These are phyloP conservation scores for Caenorhabditis inopinata DNA, from an alignment of 1,140 invertebrate species.

Conservation along the genomic window DNA sequence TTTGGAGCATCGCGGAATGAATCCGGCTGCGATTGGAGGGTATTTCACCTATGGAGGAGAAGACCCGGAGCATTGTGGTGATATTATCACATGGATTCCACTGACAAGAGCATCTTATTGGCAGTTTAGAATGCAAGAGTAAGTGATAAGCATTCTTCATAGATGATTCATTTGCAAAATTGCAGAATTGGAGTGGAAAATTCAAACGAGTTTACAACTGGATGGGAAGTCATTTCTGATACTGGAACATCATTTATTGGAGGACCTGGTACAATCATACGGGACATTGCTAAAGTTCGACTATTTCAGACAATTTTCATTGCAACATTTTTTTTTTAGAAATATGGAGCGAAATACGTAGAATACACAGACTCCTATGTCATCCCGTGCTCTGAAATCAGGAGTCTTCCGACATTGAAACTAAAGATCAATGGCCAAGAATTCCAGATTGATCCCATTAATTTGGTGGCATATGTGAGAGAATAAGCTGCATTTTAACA, in stretches of 20 bases:
- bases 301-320: not conserved
- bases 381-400: not conserved
- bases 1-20: conserved; percentile 23
- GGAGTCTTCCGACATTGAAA: not conserved
- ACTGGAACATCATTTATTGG: conserved; percentile 45
- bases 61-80: conserved; percentile 40
- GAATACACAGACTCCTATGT: conserved; percentile 9
- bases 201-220: not conserved
- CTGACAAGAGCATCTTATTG: conserved; percentile 36
- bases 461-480: conserved; percentile 31
- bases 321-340: not conserved
- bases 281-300: not conserved
- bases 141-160: not conserved
- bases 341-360: not conserved
- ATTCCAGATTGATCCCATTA: conserved; percentile 14
- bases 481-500: too few species aligned
- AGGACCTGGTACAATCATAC: conserved; percentile 5
- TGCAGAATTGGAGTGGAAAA: not conserved
- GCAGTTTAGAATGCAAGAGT: conserved; percentile 46
- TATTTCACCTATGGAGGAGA: conserved; percentile 47
- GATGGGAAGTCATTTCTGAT: conserved; percentile 46
- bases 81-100: conserved; percentile 35
- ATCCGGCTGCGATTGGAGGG: conserved; percentile 3
- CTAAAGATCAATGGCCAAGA: conserved; percentile 3
- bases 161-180: not conserved